Evolutionary conservation across 1,140 invertebrate genomes (phyloP).

Genomic region (Xylocopa sonorina): DNA sequence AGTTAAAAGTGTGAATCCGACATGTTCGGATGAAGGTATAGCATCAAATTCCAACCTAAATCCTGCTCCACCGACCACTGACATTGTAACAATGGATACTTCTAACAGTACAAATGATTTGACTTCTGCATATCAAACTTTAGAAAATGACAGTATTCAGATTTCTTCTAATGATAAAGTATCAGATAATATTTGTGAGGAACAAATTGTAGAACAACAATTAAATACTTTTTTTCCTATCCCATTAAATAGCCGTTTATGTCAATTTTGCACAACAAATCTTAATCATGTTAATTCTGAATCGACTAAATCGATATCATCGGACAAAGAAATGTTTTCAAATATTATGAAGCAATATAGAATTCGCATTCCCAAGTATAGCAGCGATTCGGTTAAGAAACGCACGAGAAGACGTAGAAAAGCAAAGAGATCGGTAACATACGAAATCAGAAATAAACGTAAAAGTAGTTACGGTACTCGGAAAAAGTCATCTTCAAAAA

Average conservation of each 20-base stretch:
- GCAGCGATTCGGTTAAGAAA: background rate
- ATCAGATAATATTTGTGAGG: background rate
- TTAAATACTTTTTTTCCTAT: background rate
- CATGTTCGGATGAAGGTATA: constrained; percentile 80
- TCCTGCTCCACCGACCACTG: background rate
- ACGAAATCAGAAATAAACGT: constrained; percentile 13
- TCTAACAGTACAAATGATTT: background rate
- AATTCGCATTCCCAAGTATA: constrained; percentile 38
- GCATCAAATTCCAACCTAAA: constrained; percentile 20
- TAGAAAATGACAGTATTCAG: background rate
- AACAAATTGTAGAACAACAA: background rate
- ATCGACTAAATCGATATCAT: background rate
- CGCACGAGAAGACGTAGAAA: constrained; percentile 37
- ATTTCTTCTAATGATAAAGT: background rate
- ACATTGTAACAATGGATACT: background rate
- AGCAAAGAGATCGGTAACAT: constrained; percentile 29
- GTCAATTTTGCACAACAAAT: background rate
- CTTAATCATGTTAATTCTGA: background rate
- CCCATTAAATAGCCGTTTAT: background rate
- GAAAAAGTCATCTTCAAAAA: background rate
- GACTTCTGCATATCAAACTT: background rate
- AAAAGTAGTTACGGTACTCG: constrained; percentile 11
- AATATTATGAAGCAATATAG: constrained; percentile 24
- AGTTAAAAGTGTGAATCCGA: constrained; percentile 81
- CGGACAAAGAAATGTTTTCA: background rate